These are phyloP conservation scores for Drosophila watanabei DNA, from an alignment of 1,140 invertebrate genomes.

Conservation along the genomic window DNA sequence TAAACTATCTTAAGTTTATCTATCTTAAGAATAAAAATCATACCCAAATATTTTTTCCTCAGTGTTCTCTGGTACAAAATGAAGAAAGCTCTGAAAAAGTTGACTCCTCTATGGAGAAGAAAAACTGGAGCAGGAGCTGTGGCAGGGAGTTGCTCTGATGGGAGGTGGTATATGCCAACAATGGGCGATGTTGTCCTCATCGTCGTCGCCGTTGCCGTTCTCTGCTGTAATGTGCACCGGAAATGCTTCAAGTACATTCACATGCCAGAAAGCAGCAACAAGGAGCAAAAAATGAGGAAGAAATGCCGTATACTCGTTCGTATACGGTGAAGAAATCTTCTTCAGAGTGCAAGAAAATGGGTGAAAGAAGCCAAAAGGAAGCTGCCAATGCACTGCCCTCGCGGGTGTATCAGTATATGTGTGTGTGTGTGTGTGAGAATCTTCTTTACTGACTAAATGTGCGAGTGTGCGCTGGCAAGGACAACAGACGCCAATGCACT, in stretches of 20 bases:
- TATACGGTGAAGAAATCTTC: constrained; percentile 29
- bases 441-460: constrained; percentile 25
- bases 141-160: constrained; percentile 11
- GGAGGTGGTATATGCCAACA: constrained; percentile 62
- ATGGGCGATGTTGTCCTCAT: constrained; percentile 69
- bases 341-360: constrained; percentile 48
- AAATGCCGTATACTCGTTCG: constrained; percentile 5
- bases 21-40: too few species aligned
- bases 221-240: constrained; percentile 76
- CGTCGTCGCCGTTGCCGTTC: constrained; percentile 59
- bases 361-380: constrained; percentile 63
- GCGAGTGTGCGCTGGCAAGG: constrained; percentile 61
- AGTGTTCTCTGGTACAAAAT: constrained; percentile 26
- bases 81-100: constrained; percentile 59
- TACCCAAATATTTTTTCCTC: not conserved
- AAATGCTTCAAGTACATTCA: constrained; percentile 84
- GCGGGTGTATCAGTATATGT: constrained; percentile 11
- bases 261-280: constrained; percentile 66
- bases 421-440: not conserved
- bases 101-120: constrained; percentile 45
- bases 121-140: constrained; percentile 10
- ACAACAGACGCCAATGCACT: constrained; percentile 83
- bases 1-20: not conserved
- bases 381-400: constrained; percentile 57
- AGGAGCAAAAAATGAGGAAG: constrained; percentile 45